Conservation (phyloP, 2,113 vertebrate species). For the Machaerirhynchus nigripectus region DNA sequence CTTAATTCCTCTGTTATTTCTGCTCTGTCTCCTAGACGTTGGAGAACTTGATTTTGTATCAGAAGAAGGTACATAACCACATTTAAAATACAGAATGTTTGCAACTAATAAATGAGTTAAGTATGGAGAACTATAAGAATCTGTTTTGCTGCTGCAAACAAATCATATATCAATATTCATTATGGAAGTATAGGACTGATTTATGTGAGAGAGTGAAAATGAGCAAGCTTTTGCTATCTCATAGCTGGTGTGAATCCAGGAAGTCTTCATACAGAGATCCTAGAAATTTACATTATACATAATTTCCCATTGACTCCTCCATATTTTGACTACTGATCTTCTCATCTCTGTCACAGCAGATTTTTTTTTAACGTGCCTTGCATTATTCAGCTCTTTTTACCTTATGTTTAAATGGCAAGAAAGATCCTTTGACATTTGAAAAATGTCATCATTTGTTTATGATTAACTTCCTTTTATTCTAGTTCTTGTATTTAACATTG, state of each 20-base stretch:
- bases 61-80: neutral
- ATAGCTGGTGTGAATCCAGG: neutral
- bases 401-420: neutral
- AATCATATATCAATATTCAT: neutral
- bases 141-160: neutral
- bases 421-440: neutral
- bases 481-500: neutral
- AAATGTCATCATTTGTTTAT: neutral
- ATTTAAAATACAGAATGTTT: neutral
- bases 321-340: neutral
- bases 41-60: neutral
- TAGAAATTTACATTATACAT: neutral
- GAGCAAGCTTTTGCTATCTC: neutral
- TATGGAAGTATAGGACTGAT: neutral
- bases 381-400: neutral
- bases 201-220: neutral
- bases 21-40: accelerated
- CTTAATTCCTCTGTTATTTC: neutral
- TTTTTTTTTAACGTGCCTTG: neutral
- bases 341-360: neutral
- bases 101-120: neutral
- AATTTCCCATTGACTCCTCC: neutral
- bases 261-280: neutral
- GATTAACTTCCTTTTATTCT: neutral
- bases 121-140: neutral